A percentile compares a stretch with the other conserved stretches of the same genome.
These are phyloP conservation scores for Danio tinwini DNA, from an alignment of 2,797 vertebrate species.

Conservation along the genomic window DNA sequence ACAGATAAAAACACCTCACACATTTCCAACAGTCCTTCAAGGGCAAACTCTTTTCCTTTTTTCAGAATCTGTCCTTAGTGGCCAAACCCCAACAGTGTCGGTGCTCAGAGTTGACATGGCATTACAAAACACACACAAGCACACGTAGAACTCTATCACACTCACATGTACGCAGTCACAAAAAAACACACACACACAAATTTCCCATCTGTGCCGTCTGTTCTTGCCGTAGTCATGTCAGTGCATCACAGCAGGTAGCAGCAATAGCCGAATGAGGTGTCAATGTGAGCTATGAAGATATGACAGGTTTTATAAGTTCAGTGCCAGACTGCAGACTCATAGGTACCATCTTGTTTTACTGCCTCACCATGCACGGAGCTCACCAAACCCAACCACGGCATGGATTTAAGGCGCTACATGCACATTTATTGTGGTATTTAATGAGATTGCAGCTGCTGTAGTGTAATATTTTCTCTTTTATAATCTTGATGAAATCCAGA, in stretches of 20 bases:
- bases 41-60: not conserved
- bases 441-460: not conserved
- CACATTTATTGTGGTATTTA: slow-evolving; percentile 19
- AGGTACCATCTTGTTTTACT: slow-evolving; percentile 35
- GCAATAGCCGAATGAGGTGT: slow-evolving; percentile 40
- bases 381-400: slow-evolving; percentile 5
- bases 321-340: slow-evolving; percentile 43
- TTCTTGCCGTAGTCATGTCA: slow-evolving; percentile 44
- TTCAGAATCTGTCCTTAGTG: slow-evolving; percentile 5
- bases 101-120: not conserved
- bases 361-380: slow-evolving; percentile 6
- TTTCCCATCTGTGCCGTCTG: slow-evolving; percentile 54
- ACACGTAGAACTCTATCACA: not conserved
- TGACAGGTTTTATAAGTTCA: slow-evolving; percentile 54
- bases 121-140: slow-evolving; percentile 30
- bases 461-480: slow-evolving; percentile 3
- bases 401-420: not conserved
- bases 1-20: not conserved
- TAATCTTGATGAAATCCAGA: slow-evolving; percentile 12
- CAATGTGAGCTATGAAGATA: slow-evolving; percentile 50
- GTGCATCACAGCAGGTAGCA: slow-evolving; percentile 44
- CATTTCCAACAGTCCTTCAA: not conserved
- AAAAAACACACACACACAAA: slow-evolving; percentile 24
- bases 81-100: not conserved
- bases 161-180: not conserved